These are phyloP conservation scores for Oxystoma pomonae DNA, from an alignment of 2,888 invertebrate species.

Conservation along the genomic window DNA sequence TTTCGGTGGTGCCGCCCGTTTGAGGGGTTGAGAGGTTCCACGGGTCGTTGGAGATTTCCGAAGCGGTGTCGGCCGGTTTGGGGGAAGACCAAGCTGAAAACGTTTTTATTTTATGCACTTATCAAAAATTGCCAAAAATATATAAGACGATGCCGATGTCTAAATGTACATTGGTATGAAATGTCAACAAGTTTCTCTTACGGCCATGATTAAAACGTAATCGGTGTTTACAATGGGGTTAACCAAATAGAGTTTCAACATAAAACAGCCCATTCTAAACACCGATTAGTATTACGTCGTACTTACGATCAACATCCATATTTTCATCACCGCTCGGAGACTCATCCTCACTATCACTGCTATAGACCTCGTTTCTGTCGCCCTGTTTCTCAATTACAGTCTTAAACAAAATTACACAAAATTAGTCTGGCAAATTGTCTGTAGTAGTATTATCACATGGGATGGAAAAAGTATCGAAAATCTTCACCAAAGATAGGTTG, in stretches of 20 bases:
- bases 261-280: not conserved
- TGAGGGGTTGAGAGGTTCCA: constrained; percentile 36
- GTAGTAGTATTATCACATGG: no score
- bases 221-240: not conserved
- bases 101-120: not conserved
- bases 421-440: no score
- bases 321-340: constrained; percentile 46
- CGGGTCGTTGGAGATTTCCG: constrained; percentile 33
- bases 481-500: no score
- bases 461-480: no score
- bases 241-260: not conserved
- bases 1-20: constrained; percentile 16
- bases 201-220: not conserved
- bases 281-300: not conserved
- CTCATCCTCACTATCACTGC: constrained; percentile 51
- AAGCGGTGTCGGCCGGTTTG: constrained; percentile 22
- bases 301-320: constrained; percentile 50
- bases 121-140: constrained; percentile 9
- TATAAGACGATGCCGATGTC: no score
- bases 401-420: no score
- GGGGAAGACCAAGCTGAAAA: constrained; percentile 43
- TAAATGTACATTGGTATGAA: no score
- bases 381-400: constrained; percentile 49
- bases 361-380: constrained; percentile 43
- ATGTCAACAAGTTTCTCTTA: no score